Evolutionary conservation across 2,113 vertebrate genomes (phyloP).

Genomic region (Crotalus viridis): DNA sequence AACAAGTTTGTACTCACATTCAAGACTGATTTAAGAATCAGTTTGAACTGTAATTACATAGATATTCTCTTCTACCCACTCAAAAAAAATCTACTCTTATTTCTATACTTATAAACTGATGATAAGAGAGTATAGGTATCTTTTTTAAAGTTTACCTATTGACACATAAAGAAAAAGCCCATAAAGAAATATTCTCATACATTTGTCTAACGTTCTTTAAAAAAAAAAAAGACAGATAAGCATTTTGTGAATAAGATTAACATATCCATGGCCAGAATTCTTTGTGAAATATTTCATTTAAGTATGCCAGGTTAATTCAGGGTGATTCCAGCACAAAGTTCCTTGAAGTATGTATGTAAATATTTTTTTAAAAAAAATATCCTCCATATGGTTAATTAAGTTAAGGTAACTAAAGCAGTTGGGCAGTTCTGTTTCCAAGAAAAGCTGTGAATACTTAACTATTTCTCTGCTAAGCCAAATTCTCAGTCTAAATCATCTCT

Average conservation of each 20-base stretch:
- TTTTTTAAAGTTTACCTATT: constrained; percentile 22
- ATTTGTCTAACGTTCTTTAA: constrained; percentile 9
- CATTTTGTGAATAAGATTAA: constrained; percentile 14
- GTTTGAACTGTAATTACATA: constrained; percentile 35
- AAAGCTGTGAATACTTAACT: not conserved
- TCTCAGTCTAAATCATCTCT: not conserved
- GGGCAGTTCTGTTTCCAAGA: not conserved
- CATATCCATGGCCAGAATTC: not conserved
- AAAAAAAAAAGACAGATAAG: not conserved
- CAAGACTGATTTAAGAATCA: constrained; percentile 45
- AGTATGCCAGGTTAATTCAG: not conserved
- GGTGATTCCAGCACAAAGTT: not conserved
- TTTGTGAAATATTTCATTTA: constrained; percentile 11
- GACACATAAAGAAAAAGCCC: not conserved
- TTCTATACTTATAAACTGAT: constrained; percentile 50
- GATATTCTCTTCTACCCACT: not conserved
- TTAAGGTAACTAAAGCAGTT: not conserved
- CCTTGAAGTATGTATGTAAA: not conserved
- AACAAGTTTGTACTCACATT: constrained; percentile 53
- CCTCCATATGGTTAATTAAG: not conserved
- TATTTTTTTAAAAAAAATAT: not conserved
- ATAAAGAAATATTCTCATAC: constrained; percentile 3
- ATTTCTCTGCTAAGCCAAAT: not conserved
- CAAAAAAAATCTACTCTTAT: constrained; percentile 24
- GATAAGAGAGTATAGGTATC: constrained; percentile 16